phyloP scores from a whole-genome alignment of 2,113 vertebrate species.

The Perognathus longimembris region DNA sequence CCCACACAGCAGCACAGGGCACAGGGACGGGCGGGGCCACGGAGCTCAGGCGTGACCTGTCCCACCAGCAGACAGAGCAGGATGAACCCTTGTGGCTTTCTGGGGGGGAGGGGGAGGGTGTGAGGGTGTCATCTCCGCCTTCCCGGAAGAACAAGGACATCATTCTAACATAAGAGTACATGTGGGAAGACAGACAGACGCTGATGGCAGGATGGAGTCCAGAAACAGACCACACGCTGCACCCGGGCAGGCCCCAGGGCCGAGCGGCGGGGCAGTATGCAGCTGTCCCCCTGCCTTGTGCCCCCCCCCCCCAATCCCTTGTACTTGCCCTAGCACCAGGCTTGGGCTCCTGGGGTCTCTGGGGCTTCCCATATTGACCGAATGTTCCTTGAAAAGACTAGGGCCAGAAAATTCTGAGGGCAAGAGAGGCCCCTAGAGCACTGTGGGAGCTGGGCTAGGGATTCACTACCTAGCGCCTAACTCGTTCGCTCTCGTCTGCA shows the following conservation, averaged over 20 bases:
- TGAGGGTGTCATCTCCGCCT: no score
- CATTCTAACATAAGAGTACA: no score
- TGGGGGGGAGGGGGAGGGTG: no score
- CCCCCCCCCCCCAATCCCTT: no score
- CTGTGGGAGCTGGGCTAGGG: fast-evolving
- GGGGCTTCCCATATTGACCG: fast-evolving
- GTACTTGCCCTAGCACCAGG: not conserved
- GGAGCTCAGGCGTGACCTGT: not conserved
- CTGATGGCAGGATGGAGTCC: no score
- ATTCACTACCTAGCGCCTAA: no score
- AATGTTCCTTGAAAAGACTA: not conserved
- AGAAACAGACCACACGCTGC: no score
- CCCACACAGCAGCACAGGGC: fast-evolving
- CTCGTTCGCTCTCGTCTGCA: fast-evolving
- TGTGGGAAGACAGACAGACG: no score
- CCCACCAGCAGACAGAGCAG: no score
- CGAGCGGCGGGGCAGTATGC: not conserved
- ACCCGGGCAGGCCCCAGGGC: fast-evolving
- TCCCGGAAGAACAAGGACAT: no score
- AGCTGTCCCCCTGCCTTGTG: not conserved
- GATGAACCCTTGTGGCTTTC: no score
- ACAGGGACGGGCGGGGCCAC: fast-evolving
- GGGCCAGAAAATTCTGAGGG: not conserved
- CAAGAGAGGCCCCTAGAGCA: no score
- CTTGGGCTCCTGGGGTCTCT: not conserved